Evolutionary conservation across 2,797 vertebrate species (phyloP).

Genomic region (Pangasius mekongensis): DNA sequence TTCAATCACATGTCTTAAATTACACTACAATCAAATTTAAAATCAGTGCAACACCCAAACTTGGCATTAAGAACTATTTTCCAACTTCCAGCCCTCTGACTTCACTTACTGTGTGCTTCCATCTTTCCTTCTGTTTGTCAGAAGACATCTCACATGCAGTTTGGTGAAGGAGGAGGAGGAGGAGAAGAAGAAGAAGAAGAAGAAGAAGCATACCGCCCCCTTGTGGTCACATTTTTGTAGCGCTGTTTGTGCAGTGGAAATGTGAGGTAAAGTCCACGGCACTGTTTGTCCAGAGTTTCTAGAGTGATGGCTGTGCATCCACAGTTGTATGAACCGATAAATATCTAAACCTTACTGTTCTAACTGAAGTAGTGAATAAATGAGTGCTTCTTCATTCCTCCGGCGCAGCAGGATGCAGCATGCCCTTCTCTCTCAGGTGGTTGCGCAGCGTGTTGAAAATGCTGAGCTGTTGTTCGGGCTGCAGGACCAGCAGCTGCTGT

Average conservation of each 20-base stretch:
- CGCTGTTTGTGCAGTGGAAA: constrained; percentile 4
- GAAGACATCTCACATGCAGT: constrained; percentile 38
- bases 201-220: not conserved
- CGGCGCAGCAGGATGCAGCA: constrained; percentile 78
- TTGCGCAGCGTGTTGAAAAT: constrained; percentile 89
- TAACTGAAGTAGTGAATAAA: not conserved
- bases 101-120: constrained; percentile 49
- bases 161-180: not conserved
- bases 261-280: constrained; percentile 38
- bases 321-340: constrained; percentile 32
- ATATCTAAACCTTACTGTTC: constrained; percentile 38
- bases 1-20: constrained; percentile 7
- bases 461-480: constrained; percentile 89
- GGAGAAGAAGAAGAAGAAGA: not conserved
- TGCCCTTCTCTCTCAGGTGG: constrained; percentile 84
- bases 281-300: constrained; percentile 18
- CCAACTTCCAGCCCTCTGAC: constrained; percentile 9
- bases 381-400: constrained; percentile 63
- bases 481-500: constrained; percentile 91
- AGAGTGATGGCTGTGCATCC: constrained; percentile 37
- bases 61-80: constrained; percentile 37
- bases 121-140: constrained; percentile 17
- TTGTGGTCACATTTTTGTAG: not conserved
- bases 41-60: constrained; percentile 65
- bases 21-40: constrained; percentile 26